phyloP scores from a whole-genome alignment of 92 coral and sea anemone species.

The Parazoanthus darwini region DNA sequence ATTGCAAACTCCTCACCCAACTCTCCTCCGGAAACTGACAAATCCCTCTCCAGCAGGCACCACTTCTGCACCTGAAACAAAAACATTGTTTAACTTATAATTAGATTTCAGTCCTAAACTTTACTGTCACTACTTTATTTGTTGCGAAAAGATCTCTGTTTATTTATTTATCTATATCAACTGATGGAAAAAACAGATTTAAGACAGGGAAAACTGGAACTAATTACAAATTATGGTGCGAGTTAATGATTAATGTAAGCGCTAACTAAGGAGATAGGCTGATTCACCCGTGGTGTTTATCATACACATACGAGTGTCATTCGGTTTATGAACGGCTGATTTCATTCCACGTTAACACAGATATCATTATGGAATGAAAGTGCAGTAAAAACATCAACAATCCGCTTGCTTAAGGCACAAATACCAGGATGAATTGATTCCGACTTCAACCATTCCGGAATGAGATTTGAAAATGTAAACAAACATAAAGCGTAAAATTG shows the following conservation, averaged over 20 bases:
- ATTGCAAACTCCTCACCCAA: slow-evolving; percentile 68
- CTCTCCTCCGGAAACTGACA: slow-evolving; percentile 94
- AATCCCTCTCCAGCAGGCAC: slow-evolving; percentile 82
- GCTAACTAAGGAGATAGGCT: slow-evolving; percentile 8
- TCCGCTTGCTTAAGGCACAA: slow-evolving; percentile 5
- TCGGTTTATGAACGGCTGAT: slow-evolving; percentile 8
- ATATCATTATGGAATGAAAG: slow-evolving; percentile 5
- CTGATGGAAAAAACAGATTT: too few relatives aligned
- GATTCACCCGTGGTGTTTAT: background rate
- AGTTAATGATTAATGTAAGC: slow-evolving; percentile 2
- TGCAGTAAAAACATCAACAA: slow-evolving; percentile 6
- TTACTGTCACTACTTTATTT: background rate
- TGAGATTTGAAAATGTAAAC: background rate
- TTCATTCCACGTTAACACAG: background rate
- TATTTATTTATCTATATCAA: background rate
- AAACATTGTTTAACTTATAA: background rate
- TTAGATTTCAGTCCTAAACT: background rate
- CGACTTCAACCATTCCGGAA: slow-evolving; percentile 9
- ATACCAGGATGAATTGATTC: slow-evolving; percentile 7
- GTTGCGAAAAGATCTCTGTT: background rate
- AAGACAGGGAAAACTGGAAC: background rate
- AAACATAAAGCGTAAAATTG: slow-evolving; percentile 5
- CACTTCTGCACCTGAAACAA: slow-evolving; percentile 86
- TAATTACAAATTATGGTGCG: background rate
- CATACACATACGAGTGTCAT: slow-evolving; percentile 3